phyloP scores from a whole-genome alignment of 2,113 vertebrate genomes.

The Laticauda laticaudata region DNA sequence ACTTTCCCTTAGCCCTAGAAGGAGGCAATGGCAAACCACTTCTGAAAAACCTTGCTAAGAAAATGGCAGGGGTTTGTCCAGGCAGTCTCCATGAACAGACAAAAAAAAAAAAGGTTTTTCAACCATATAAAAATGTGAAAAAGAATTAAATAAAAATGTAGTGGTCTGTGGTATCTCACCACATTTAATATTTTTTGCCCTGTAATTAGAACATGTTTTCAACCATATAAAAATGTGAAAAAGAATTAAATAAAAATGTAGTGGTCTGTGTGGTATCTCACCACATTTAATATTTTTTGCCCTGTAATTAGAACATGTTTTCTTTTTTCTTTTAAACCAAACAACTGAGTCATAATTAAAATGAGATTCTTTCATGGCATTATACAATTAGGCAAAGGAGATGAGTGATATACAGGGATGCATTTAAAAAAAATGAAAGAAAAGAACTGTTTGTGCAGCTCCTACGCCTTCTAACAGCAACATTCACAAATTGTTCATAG shows the following conservation, averaged over 20 bases:
- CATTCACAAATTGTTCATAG: not conserved
- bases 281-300: not conserved
- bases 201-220: not conserved
- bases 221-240: not conserved
- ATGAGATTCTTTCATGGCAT: not conserved
- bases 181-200: not conserved
- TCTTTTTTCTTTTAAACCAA: not conserved
- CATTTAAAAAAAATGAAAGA: not conserved
- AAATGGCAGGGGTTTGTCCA: not conserved
- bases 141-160: not conserved
- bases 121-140: not conserved
- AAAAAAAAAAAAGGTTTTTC: not conserved
- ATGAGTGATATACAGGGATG: not conserved
- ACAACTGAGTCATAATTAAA: not conserved
- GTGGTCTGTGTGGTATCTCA: not conserved
- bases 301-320: not conserved
- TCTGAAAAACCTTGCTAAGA: not conserved
- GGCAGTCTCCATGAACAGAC: not conserved
- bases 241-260: not conserved
- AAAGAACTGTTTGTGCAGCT: not conserved
- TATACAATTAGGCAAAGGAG: not conserved
- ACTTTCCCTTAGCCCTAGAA: not conserved
- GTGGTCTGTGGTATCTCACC: not conserved
- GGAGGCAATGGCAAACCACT: not conserved
- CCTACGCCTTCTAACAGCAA: not conserved